Conservation (phyloP, 2,888 invertebrate genomes). For the Trichogramma dendrolimi region DNA sequence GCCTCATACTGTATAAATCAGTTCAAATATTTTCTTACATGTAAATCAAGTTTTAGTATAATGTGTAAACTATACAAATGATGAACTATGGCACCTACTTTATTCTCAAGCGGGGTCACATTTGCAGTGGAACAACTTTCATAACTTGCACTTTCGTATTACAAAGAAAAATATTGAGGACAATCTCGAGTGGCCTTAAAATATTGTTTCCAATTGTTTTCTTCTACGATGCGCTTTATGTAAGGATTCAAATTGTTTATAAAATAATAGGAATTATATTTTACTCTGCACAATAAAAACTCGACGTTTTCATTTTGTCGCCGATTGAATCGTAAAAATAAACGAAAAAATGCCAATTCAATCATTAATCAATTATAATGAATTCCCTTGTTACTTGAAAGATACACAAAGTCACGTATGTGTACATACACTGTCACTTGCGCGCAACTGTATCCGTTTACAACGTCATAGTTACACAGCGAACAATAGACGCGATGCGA, state of each 20-base stretch:
- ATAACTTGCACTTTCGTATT: neutral
- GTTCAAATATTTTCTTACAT: too few species aligned
- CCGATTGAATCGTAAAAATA: neutral
- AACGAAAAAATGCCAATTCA: constrained; percentile 7
- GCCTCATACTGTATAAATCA: too few species aligned
- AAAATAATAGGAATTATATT: neutral
- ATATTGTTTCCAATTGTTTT: too few species aligned
- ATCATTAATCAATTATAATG: constrained; percentile 27
- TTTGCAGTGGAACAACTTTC: constrained; percentile 6
- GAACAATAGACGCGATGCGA: constrained; percentile 22
- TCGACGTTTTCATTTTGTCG: too few species aligned
- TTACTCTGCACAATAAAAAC: neutral
- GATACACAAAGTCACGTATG: neutral
- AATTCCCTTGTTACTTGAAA: constrained; percentile 16
- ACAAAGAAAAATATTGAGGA: constrained; percentile 2
- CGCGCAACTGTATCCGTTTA: constrained; percentile 5
- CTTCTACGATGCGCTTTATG: neutral
- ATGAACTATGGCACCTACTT: too few species aligned
- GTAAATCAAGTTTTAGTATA: too few species aligned
- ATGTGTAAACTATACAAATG: too few species aligned
- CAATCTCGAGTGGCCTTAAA: too few species aligned
- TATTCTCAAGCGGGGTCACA: too few species aligned
- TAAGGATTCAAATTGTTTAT: neutral
- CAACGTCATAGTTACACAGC: constrained; percentile 12
- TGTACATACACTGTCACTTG: neutral